Evolutionary conservation across 1,140 invertebrate species (phyloP), one percentile per base, ranked within the genome.

Genomic region (Dreissena rostriformis): DNA sequence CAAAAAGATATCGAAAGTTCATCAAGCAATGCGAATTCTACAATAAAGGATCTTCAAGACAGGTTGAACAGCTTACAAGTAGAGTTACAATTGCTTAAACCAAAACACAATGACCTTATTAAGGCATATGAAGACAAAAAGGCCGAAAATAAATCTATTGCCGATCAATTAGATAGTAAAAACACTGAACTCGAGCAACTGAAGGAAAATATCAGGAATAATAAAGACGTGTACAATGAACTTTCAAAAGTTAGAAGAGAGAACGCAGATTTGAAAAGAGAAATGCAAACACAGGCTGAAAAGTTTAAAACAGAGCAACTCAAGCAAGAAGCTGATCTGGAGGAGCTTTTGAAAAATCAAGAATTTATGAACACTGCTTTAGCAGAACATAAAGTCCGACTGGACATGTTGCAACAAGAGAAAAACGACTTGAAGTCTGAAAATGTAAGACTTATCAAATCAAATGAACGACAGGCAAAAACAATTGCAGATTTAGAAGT

Each of bases 341-440:
- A 82, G 68, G 80, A 82, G 49, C 72, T 82, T 17, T 29, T 82
- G 24, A 82, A 82, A 75, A 82, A 82, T 66, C 80, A 82, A 22
- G 80, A 82, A 68, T 82, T 82, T 57, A 82, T 82, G 80, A 82
- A 82, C 29, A 66, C 61, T 6, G 80, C 80, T 39, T 49, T 82
- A n/a, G 71, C 80, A 39, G 80, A 82, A 68, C 80, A 82, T 57
- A 82, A 82, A 66, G 72, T 82, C 5, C 1, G 80, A 26, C 61
- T 82, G 7, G 80, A 82, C 24, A 82, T 82, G 80, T 65, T 82
- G 1, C 80, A 82, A 55, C 68, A 82, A 52, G 80, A 82, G 65
- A 82, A 82, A 53, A 82, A 68, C 26, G 80, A 82, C 0, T 75
- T 75, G 1, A 82, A 82, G 68, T 17, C 71, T 15, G 80, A 82